Evolutionary conservation across 2,888 invertebrate species (phyloP).

Genomic region (Scaptomyza parva): DNA sequence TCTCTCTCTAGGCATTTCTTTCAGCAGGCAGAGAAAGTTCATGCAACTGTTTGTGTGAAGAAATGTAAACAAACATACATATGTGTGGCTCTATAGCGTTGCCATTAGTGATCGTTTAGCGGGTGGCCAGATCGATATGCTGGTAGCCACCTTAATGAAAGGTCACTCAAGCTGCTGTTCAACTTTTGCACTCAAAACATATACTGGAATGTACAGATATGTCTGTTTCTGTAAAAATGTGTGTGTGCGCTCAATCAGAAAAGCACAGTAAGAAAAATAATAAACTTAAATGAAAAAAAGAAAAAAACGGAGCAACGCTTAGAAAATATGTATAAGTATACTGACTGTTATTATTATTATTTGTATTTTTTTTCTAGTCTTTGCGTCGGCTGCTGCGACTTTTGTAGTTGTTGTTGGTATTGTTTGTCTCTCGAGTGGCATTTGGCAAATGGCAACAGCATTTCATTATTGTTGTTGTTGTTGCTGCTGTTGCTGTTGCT

Average conservation of each 20-base stretch:
- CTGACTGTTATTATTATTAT: slow-evolving; percentile 29
- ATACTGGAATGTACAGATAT: neutral
- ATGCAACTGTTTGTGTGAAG: slow-evolving; percentile 25
- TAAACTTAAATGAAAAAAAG: slow-evolving; percentile 1
- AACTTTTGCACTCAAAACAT: slow-evolving; percentile 40
- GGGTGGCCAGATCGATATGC: slow-evolving; percentile 42
- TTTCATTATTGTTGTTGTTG: slow-evolving; percentile 51
- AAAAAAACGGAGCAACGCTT: slow-evolving; percentile 32
- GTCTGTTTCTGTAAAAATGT: neutral
- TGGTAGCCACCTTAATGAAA: slow-evolving; percentile 38
- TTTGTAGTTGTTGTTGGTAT: slow-evolving; percentile 21
- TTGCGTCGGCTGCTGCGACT: slow-evolving; percentile 38
- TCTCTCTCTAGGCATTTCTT: neutral
- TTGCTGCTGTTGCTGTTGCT: slow-evolving; percentile 16
- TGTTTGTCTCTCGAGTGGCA: slow-evolving; percentile 56
- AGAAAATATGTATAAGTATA: slow-evolving; percentile 12
- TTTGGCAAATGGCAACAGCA: slow-evolving; percentile 74
- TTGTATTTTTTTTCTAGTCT: slow-evolving; percentile 21
- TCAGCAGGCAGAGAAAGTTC: slow-evolving; percentile 61
- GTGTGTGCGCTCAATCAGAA: slow-evolving; percentile 20
- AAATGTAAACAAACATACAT: slow-evolving; percentile 1
- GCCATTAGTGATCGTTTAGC: slow-evolving; percentile 46
- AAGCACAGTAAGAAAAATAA: slow-evolving; percentile 10
- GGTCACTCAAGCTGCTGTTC: slow-evolving; percentile 46
- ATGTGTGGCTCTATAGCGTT: slow-evolving; percentile 8